Percentiles rank a stretch among this genome's conserved stretches.
Conservation (phyloP, 2,888 invertebrate species). For the Portevinia maculata region DNA sequence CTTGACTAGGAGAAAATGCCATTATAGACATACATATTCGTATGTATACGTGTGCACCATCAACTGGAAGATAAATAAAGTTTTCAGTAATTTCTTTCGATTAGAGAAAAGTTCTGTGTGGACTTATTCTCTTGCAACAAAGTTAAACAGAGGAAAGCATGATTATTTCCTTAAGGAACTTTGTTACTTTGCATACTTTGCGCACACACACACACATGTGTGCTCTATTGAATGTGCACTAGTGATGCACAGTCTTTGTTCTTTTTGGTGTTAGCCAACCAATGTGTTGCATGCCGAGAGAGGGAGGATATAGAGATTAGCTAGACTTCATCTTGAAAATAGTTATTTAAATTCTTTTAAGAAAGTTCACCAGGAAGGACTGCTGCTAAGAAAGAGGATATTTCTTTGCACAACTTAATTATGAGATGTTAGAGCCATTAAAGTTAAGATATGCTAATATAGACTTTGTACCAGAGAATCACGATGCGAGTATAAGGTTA, state of each 20-base stretch:
- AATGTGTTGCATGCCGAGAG: background rate
- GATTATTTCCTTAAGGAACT: conserved; percentile 58
- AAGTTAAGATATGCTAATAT: conserved; percentile 72
- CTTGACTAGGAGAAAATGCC: conserved; percentile 15
- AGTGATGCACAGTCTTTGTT: conserved; percentile 2
- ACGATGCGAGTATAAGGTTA: no score
- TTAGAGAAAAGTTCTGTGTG: conserved; percentile 64
- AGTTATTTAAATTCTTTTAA: conserved; percentile 50
- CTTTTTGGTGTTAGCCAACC: background rate
- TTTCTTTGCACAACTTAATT: conserved; percentile 54
- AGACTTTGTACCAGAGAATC: conserved; percentile 9
- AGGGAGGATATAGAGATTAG: conserved; percentile 37
- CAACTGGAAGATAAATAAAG: conserved; percentile 64
- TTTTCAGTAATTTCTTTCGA: conserved; percentile 72
- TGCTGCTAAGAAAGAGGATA: background rate
- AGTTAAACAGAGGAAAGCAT: conserved; percentile 22
- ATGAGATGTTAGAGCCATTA: conserved; percentile 68
- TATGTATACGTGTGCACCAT: background rate
- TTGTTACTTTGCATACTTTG: conserved; percentile 63
- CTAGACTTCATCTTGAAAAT: conserved; percentile 58
- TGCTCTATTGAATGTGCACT: conserved; percentile 32
- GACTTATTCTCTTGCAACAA: conserved; percentile 37
- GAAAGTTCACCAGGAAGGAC: conserved; percentile 46
- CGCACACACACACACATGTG: conserved; percentile 18
- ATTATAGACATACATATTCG: background rate